These are phyloP conservation scores for Helogale parvula DNA, from an alignment of 2,113 vertebrate species.

Conservation along the genomic window DNA sequence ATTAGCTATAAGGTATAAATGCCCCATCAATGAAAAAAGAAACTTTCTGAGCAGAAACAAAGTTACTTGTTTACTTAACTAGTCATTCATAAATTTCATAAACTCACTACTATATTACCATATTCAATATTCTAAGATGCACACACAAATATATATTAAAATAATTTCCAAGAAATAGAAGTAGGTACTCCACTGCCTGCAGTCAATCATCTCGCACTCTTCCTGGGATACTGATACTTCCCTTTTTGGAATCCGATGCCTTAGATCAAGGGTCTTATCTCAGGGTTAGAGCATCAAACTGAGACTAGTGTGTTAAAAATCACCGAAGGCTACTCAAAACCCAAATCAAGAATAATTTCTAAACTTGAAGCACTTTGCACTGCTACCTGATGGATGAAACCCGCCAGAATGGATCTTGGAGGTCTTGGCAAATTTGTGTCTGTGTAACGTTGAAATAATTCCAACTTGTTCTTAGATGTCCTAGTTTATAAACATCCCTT, in stretches of 20 bases:
- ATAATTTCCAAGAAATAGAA: neutral
- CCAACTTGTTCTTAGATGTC: neutral
- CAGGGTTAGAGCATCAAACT: neutral
- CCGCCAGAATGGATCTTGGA: neutral
- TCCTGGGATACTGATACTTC: neutral
- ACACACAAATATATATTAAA: neutral
- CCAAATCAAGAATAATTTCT: neutral
- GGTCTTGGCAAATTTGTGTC: neutral
- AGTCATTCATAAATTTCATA: slow-evolving; percentile 14
- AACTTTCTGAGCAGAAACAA: neutral
- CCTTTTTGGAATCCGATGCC: neutral
- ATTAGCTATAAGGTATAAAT: neutral
- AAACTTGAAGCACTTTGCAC: neutral
- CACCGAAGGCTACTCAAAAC: neutral
- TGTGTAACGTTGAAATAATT: neutral
- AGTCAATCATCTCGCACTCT: neutral
- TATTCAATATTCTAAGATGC: neutral
- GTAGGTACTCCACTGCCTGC: neutral
- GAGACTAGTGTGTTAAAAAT: neutral
- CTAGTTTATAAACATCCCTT: neutral
- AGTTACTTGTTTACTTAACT: slow-evolving; percentile 11
- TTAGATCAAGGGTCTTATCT: neutral
- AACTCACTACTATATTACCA: neutral
- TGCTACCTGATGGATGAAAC: neutral
- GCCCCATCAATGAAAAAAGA: neutral